Evolutionary conservation across 2,888 invertebrate species (phyloP), one percentile per base, ranked within the genome.

Genomic region (Spilosoma lubricipeda): DNA sequence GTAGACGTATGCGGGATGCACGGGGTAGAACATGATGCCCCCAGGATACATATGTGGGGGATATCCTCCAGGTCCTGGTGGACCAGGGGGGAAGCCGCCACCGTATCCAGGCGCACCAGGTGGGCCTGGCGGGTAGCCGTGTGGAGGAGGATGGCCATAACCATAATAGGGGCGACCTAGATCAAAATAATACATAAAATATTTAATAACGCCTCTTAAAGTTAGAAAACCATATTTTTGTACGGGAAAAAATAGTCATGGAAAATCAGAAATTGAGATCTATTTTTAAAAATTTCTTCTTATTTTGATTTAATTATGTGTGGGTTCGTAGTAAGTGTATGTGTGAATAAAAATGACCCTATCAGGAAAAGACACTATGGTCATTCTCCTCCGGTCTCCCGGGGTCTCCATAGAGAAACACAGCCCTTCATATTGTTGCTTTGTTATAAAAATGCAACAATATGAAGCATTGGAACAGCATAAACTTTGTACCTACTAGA

Each of bases 1-100:
- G 82, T 95, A 95, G 88, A 94, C 93, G 82, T 94, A 95, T 30
- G 93, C 92, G 63, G 95, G 94, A 80, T 95, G 93, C 74, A 94
- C 89, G 39, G 95, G 95, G 82, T 94, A 94, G 89, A 85, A 94
- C 36, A 93, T 83, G 33, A 94, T 89, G 77, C 90, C 67, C 85
- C 83, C 78, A 13, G 75, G 91, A 80, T 88, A 90, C 88, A 90
- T 89, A 76, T 70, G 72, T 74, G 77, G 86, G 69, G 85, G 90
- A 33, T 74, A 76, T 64, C 71, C 36, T 66, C 66, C 65, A 23
- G 65, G 27, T 59, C 59, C 56, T 56, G 69, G 69, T 8, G 67
- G 52, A 20, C 69, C 69, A 18, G 69, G 69, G 18, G 69, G 69
- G 18, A 59, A 70, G n/a, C 56, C 69, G 18, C 56, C 39, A 39